A percentile compares a stretch with the other conserved stretches of the same genome.
These are phyloP conservation scores for Blastobasis lacticolella DNA, from an alignment of 2,888 invertebrate genomes.

Conservation along the genomic window DNA sequence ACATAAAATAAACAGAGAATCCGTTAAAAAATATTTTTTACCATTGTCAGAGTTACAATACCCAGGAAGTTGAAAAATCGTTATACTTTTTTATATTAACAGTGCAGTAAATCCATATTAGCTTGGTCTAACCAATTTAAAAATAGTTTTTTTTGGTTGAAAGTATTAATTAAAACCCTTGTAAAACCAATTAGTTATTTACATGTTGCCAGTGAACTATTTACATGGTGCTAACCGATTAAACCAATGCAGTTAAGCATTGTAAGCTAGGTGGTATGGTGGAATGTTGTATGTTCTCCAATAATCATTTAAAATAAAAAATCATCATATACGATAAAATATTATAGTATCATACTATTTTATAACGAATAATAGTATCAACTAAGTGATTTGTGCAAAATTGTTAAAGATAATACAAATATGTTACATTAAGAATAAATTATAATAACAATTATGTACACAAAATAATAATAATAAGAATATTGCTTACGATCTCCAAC, in stretches of 20 bases:
- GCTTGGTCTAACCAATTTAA: background rate
- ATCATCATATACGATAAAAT: no score
- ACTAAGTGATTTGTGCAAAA: background rate
- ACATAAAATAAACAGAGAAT: background rate
- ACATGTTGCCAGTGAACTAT: constrained; percentile 31
- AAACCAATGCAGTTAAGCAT: constrained; percentile 17
- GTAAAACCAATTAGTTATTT: constrained; percentile 15
- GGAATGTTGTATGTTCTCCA: constrained; percentile 31
- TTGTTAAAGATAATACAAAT: background rate
- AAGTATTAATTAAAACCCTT: no score
- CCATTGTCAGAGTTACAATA: background rate
- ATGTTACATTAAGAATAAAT: background rate
- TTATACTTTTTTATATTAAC: background rate
- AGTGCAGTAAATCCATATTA: background rate
- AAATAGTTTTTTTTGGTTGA: background rate
- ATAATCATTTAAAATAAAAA: no score
- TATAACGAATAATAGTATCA: no score
- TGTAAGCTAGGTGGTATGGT: constrained; percentile 18
- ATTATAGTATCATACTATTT: no score
- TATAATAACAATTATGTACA: no score
- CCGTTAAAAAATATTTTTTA: background rate
- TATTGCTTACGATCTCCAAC: no score
- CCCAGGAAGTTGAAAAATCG: background rate
- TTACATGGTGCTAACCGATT: constrained; percentile 29
- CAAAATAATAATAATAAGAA: no score